These are phyloP conservation scores for Ptychochromis oligacanthus DNA, from an alignment of 2,113 vertebrate genomes.

Conservation along the genomic window DNA sequence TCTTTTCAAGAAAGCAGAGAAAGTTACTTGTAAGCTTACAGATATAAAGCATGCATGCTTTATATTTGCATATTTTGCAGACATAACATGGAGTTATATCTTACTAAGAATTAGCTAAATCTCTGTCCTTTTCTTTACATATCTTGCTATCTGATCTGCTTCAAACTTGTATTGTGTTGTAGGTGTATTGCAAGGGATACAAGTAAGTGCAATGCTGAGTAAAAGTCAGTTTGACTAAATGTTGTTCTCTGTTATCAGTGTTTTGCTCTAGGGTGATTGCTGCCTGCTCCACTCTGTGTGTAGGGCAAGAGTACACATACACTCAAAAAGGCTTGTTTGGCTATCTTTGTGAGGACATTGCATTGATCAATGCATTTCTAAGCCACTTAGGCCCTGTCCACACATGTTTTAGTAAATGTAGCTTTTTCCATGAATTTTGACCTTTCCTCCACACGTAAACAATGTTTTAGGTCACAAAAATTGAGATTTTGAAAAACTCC, in stretches of 20 bases:
- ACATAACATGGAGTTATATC: not conserved
- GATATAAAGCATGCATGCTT: not conserved
- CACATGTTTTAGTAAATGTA: no score
- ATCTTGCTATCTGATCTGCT: not conserved
- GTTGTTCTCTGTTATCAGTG: not conserved
- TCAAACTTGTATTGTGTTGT: not conserved
- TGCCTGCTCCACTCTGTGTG: no score
- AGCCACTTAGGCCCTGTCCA: no score
- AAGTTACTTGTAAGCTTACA: not conserved
- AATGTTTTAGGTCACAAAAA: no score
- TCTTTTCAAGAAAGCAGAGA: not conserved
- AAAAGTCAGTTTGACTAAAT: fast-evolving
- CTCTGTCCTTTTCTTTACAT: not conserved
- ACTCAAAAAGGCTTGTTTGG: no score
- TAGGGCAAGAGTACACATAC: no score
- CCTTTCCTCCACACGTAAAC: no score
- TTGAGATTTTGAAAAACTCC: no score
- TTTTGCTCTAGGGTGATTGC: not conserved
- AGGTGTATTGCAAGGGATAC: fast-evolving
- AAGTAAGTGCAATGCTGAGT: not conserved
- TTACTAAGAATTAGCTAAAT: not conserved
- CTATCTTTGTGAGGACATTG: no score
- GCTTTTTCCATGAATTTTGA: no score
- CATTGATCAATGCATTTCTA: no score
- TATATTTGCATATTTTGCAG: not conserved